Conservation (phyloP, 1,140 invertebrate species). For the Aphaenogaster floridana region DNA sequence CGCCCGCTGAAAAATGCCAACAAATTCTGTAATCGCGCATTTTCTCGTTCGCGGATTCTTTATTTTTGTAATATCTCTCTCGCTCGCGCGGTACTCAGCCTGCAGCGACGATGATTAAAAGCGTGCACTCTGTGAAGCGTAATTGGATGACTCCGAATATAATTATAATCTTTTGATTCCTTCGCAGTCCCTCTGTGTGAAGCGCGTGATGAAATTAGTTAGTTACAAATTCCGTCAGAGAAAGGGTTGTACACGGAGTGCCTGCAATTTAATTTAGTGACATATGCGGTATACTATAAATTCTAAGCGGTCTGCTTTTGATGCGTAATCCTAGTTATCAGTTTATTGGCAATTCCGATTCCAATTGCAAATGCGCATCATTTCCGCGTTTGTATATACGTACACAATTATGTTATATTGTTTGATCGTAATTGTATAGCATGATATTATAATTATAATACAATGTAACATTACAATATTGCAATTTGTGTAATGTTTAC, state of each 20-base stretch:
- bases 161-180: slow-evolving; percentile 52
- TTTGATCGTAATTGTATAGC: slow-evolving; percentile 33
- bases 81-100: background rate
- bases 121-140: slow-evolving; percentile 1
- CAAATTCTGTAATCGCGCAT: slow-evolving; percentile 55
- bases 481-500: background rate
- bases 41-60: slow-evolving; percentile 34
- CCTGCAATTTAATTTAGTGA: slow-evolving; percentile 49
- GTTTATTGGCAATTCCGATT: slow-evolving; percentile 50
- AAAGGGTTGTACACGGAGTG: slow-evolving; percentile 3
- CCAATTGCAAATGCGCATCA: slow-evolving; percentile 33
- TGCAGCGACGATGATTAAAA: slow-evolving; percentile 35
- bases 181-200: background rate
- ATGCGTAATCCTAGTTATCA: slow-evolving; percentile 55
- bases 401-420: background rate
- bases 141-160: slow-evolving; percentile 31
- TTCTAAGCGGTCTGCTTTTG: slow-evolving; percentile 47
- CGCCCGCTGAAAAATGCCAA: slow-evolving; percentile 74
- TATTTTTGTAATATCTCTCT: background rate
- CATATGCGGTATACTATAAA: slow-evolving; percentile 5
- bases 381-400: slow-evolving; percentile 30
- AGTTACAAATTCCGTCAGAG: slow-evolving; percentile 33
- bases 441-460: slow-evolving; percentile 9
- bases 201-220: slow-evolving; percentile 27
- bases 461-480: slow-evolving; percentile 30